phyloP scores from a whole-genome alignment of 2,888 invertebrate genomes.

The Ophraella communa region DNA sequence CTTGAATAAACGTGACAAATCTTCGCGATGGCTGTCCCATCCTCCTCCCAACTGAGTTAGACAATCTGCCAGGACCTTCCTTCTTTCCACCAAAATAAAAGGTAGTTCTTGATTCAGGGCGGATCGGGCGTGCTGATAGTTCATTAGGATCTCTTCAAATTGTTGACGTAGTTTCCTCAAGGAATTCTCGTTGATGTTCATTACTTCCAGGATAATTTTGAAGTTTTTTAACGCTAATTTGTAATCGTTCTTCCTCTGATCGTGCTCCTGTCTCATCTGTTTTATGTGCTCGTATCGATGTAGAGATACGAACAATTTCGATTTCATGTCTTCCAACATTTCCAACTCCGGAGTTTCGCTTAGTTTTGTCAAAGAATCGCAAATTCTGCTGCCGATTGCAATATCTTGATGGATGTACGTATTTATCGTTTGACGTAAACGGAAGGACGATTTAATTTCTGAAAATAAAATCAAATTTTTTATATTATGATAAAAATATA shows the following conservation, averaged over 20 bases:
- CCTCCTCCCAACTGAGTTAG: constrained; percentile 37
- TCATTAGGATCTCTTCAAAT: constrained; percentile 51
- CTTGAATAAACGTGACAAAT: constrained; percentile 22
- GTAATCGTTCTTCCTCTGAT: constrained; percentile 47
- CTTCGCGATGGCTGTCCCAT: constrained; percentile 24
- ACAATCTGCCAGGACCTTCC: constrained; percentile 41
- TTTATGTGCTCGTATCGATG: constrained; percentile 36
- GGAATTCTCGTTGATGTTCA: constrained; percentile 49
- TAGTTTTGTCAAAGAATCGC: constrained; percentile 32
- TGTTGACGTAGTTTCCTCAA: constrained; percentile 51
- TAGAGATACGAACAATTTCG: constrained; percentile 40
- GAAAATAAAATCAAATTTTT: not conserved
- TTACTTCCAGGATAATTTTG: constrained; percentile 53
- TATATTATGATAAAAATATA: not conserved
- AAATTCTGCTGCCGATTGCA: constrained; percentile 34
- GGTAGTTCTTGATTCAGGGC: constrained; percentile 50
- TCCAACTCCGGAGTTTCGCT: constrained; percentile 35
- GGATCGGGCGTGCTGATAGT: constrained; percentile 51
- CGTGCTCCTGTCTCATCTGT: constrained; percentile 40
- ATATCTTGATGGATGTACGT: constrained; percentile 38
- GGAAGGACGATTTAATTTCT: constrained; percentile 43
- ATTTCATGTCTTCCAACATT: constrained; percentile 38
- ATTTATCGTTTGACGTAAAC: constrained; percentile 40
- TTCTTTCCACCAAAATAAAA: constrained; percentile 42
- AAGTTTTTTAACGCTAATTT: constrained; percentile 54